Percentiles rank a stretch among this genome's conserved stretches.
Conservation (phyloP, 2,888 invertebrate genomes). For the Cremastobaeus sp. region DNA sequence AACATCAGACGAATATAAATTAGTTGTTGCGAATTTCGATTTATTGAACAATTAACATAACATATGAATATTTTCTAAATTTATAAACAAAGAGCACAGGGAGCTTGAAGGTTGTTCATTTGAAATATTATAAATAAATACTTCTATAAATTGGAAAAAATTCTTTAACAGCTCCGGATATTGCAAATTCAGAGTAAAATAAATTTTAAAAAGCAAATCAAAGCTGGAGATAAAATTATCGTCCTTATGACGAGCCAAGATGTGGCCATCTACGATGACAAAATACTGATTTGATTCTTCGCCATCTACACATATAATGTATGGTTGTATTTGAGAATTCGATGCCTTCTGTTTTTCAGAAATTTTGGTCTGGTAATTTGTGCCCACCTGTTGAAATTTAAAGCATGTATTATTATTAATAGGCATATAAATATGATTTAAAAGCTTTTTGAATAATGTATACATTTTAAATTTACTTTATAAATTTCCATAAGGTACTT, state of each 20-base stretch:
- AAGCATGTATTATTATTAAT: too few relatives aligned
- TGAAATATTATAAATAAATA: neutral
- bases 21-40: too few relatives aligned
- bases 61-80: too few relatives aligned
- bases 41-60: too few relatives aligned
- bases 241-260: neutral
- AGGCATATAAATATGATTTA: too few relatives aligned
- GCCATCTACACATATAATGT: neutral
- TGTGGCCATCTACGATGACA: neutral
- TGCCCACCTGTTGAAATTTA: neutral
- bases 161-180: neutral
- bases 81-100: too few relatives aligned
- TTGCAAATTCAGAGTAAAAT: neutral
- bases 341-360: neutral
- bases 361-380: neutral
- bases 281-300: neutral
- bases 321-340: neutral
- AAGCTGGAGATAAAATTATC: neutral
- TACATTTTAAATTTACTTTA: too few relatives aligned
- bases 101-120: too few relatives aligned
- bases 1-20: too few relatives aligned
- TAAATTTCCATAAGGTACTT: too few relatives aligned
- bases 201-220: neutral
- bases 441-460: too few relatives aligned
- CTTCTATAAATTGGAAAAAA: neutral